Base-by-base conservation (phyloP, 2,888 invertebrate species). In the Parnassius apollo region DNA sequence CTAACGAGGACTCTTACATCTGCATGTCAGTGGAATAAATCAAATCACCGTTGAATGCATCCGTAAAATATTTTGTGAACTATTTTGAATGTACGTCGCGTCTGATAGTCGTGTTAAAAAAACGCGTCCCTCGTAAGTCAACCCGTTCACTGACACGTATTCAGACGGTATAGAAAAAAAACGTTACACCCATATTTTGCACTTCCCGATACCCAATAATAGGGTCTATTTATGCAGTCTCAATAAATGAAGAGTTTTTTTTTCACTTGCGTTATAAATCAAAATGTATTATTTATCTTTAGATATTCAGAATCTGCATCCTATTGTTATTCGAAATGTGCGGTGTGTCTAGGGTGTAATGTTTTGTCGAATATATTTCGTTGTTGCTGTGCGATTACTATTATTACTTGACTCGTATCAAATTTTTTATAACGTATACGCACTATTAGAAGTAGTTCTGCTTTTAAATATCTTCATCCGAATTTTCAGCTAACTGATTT, bases 261-360 rank as follows among this genome's bases (percentile, higher is more conserved):
- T 91, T 87, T 61, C 57, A 85, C 85, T 78, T 84, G 85, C 77
- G 88, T 90, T 91, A 91, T 91, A 91, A 91, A 91, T 91, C 91
- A 91, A 89, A 91, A 89, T 88, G 89, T 89, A 91, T 91, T 91
- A 91, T 91, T 91, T 91, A 91, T 91, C 91, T 91, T 88, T 89
- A 85, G 83, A 89, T 86, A 88, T 87, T 85, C 86, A 73, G 83
- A 91, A 91, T 91, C 91, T 91, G 90, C 91, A 91, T 91, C 91
- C 91, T 80, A 90, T 91, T 91, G 91, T 91, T 85, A 88, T 85
- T 87, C 83, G 82, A 84, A 81, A 85, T 87, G 74, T 91, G 91
- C 82, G 91, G 91, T 88, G 86, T 91, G 91, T 91, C 89, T 86
- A 89, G 89, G 91, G 91, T 89, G 88, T 89, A 87, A 90, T 86